phyloP scores from a whole-genome alignment of 2,888 invertebrate species.

The Sisyra terminalis region DNA sequence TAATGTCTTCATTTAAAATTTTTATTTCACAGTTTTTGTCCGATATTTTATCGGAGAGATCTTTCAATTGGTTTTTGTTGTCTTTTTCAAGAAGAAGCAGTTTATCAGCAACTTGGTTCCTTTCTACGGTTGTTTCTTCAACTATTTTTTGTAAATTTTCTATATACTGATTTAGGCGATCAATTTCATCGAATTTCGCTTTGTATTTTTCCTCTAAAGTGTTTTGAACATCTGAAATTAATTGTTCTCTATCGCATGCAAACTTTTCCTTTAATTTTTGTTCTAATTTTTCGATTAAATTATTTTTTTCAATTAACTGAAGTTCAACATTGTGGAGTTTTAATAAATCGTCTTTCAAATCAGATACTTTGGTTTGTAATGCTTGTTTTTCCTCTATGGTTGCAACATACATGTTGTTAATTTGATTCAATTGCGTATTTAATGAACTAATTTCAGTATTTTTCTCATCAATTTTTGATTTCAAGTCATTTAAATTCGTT shows the following conservation, averaged over 20 bases:
- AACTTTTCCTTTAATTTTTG: slow-evolving; percentile 16
- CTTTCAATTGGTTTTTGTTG: slow-evolving; percentile 22
- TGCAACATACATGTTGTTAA: too few relatives aligned
- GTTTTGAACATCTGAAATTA: slow-evolving; percentile 10
- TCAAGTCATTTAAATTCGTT: too few relatives aligned
- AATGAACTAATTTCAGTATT: too few relatives aligned
- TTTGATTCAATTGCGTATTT: too few relatives aligned
- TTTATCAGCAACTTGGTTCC: slow-evolving; percentile 6
- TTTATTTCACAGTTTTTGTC: slow-evolving; percentile 38
- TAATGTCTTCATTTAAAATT: slow-evolving; percentile 33
- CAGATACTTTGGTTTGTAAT: too few relatives aligned
- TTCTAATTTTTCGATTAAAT: slow-evolving; percentile 37
- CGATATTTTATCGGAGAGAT: slow-evolving; percentile 28
- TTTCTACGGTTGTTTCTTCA: background rate
- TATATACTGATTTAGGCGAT: slow-evolving; percentile 19
- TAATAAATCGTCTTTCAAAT: too few relatives aligned
- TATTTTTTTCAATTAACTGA: slow-evolving; percentile 21
- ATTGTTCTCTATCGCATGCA: background rate
- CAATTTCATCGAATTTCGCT: slow-evolving; percentile 16
- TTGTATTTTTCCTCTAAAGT: slow-evolving; percentile 13
- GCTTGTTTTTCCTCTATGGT: too few relatives aligned
- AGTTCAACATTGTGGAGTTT: too few relatives aligned
- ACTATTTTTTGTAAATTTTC: slow-evolving; percentile 17
- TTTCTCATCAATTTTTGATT: too few relatives aligned
- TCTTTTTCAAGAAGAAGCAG: too few relatives aligned